Evolutionary conservation across 2,113 vertebrate genomes (phyloP), one percentile per base, ranked within the genome.

Genomic region (Colaptes auratus): DNA sequence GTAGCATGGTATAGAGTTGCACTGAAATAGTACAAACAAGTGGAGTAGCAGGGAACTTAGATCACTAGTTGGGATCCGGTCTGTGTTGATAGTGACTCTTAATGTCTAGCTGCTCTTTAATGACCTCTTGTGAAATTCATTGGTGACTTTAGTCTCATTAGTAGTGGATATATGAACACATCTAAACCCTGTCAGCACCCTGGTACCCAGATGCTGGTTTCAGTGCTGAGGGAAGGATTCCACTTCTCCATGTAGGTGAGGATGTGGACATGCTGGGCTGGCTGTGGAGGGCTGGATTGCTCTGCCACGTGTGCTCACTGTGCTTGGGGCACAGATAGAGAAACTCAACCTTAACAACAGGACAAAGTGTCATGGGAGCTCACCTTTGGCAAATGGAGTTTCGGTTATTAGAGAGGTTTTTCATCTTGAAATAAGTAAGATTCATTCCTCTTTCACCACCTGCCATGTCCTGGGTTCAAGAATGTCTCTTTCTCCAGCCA

Each of bases 251-350:
- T n/a, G 23, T 60, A 55, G 93, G 88, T 82, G 66, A 86, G 80
- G 74, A 25, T 2, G 3, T 3, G 3, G 65, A 2, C 3, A 7
- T 91, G 50, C 86, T 46, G 42, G 72, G 63, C 64, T 82, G 42
- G 39, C 69, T 0, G 1, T 2, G 7, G 72, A 84, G 59, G 58
- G 48, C 52, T 86, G 76, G 61, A 9, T 69, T 1, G 1, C 80
- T 90, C 92, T 86, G 76, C 72, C 73, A 79, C 5, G 6, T 92
- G 90, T 70, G 60, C 87, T 88, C 0, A 0, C 78, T 50, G 15
- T 65, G 91, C 92, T 89, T 0, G 25, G 86, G 82, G 93, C 83
- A n/a, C n/a, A 94, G 95, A 84, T 69, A 83, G 56, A 85, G 63
- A 86, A 75, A 72, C 82, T 79, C 81, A 90, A 59, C 87, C 77